Conservation (phyloP, 2,888 invertebrate species). For the Drosophila glabriapex region DNA sequence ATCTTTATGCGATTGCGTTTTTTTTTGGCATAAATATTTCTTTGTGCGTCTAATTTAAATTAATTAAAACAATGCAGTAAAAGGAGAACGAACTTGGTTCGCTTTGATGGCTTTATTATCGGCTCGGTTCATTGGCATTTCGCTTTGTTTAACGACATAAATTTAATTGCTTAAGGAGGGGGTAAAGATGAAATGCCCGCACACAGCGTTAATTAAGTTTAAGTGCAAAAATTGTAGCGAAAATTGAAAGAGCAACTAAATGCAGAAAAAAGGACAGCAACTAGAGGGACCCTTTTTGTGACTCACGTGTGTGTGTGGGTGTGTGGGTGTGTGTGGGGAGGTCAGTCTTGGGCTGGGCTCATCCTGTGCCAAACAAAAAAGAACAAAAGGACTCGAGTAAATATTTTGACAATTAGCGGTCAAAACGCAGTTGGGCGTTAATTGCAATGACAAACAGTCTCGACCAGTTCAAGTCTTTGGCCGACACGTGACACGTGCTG, state of each 20-base stretch:
- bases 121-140: slow-evolving; percentile 69
- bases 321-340: not conserved
- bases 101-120: slow-evolving; percentile 78
- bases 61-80: slow-evolving; percentile 76
- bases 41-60: slow-evolving; percentile 68
- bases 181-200: slow-evolving; percentile 27
- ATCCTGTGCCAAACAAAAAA: slow-evolving; percentile 20
- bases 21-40: slow-evolving; percentile 36
- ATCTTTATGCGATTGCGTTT: slow-evolving; percentile 7
- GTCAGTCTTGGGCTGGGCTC: slow-evolving; percentile 24
- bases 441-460: slow-evolving; percentile 72
- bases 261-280: slow-evolving; percentile 21
- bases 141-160: slow-evolving; percentile 70
- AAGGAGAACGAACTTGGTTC: slow-evolving; percentile 54
- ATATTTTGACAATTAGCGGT: slow-evolving; percentile 83
- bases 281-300: slow-evolving; percentile 20
- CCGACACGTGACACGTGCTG: slow-evolving; percentile 62
- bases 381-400: slow-evolving; percentile 57
- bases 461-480: slow-evolving; percentile 38
- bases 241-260: slow-evolving; percentile 24
- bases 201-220: slow-evolving; percentile 67
- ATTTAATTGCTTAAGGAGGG: slow-evolving; percentile 66
- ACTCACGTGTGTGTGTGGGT: slow-evolving; percentile 30
- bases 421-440: slow-evolving; percentile 73
- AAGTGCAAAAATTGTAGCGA: slow-evolving; percentile 67